Base-by-base conservation (phyloP, 2,888 invertebrate species). In the Zhuqinia jingwanae region DNA sequence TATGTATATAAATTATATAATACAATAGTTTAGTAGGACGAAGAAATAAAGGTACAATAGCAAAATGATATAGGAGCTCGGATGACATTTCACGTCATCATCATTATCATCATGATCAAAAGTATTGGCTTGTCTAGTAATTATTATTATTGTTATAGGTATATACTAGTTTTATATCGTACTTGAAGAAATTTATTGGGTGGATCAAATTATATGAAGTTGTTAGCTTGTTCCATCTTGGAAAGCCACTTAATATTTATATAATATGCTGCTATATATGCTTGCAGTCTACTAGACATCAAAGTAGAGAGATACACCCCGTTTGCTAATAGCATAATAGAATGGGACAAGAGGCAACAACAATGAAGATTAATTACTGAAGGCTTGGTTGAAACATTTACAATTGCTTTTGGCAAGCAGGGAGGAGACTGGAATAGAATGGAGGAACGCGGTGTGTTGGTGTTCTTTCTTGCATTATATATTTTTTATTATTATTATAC, bases 331-430 rank as follows among this genome's bases (percentile, higher is more conserved):
- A 15, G 27, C 30, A 30, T 27, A 27, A 60, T 27, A 30, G n/a
- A 27, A 10, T 42, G 20, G 3, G 3, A 68, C 6, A n/a, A 10
- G 70, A 58, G 50, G 8, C 47, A n/a, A 73, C n/a, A 73, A 17
- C 45, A 68, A 65, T 60, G 77, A 86, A 86, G 86, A 86, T 86
- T 86, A 86, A 86, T 86, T 86, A 81, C 76, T 76, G 81, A 70
- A 68, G 73, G 86, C 63, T 77, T 86, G 81, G 68, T 36, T 86
- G 77, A 86, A 86, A 86, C 76, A 86, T 86, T 86, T 80, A 76
- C 76, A 58, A 76, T 56, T 76, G 27, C 50, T 50, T 47, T 73
- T 73, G 73, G 73, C 73, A 73, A 56, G 27, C 56, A 17, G 56
- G 45, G 36, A 36, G 36, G 36, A n/a, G 36, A 36, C 77, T 77